Percentiles rank a stretch among this genome's conserved stretches.
These are phyloP conservation scores for Pterois miles DNA, from an alignment of 2,797 vertebrate species.

Conservation along the genomic window DNA sequence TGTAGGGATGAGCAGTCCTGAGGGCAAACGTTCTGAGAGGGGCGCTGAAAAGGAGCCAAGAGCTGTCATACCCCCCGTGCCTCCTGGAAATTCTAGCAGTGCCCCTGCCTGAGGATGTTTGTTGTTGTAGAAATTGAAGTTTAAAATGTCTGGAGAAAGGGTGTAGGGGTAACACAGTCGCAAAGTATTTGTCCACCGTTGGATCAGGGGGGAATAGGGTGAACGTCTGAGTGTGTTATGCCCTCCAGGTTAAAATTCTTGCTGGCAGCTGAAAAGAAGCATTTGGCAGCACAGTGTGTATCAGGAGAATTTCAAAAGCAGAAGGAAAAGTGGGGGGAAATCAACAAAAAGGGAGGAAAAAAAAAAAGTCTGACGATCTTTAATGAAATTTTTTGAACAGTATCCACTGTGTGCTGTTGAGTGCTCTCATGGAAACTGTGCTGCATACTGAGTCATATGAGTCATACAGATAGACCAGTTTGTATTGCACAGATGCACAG, in stretches of 20 bases:
- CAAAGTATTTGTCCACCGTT: not conserved
- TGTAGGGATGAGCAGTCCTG: not conserved
- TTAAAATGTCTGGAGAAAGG: not conserved
- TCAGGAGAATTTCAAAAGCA: not conserved
- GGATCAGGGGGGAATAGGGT: slow-evolving; percentile 3
- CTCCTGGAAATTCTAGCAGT: not conserved
- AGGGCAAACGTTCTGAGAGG: not conserved
- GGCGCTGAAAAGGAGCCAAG: not conserved
- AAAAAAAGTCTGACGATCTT: not conserved
- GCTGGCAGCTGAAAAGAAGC: slow-evolving; percentile 18
- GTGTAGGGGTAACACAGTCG: not conserved
- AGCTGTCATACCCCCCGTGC: not conserved
- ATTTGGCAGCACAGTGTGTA: not conserved
- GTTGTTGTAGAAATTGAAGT: not conserved
- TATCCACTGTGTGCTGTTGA: not conserved
- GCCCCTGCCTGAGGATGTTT: not conserved
- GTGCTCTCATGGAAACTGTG: not conserved
- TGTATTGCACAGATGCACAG: not conserved
- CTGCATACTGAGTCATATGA: not conserved
- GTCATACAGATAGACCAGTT: not conserved
- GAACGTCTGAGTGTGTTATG: slow-evolving; percentile 23
- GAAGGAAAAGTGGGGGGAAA: not conserved
- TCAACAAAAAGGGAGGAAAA: not conserved
- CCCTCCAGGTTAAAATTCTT: slow-evolving; percentile 15
- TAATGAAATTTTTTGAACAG: not conserved